Percentiles rank a stretch among this genome's conserved stretches.
Conservation (phyloP, 53 echinoderm and acorn worm species). For the Antedon mediterranea region DNA sequence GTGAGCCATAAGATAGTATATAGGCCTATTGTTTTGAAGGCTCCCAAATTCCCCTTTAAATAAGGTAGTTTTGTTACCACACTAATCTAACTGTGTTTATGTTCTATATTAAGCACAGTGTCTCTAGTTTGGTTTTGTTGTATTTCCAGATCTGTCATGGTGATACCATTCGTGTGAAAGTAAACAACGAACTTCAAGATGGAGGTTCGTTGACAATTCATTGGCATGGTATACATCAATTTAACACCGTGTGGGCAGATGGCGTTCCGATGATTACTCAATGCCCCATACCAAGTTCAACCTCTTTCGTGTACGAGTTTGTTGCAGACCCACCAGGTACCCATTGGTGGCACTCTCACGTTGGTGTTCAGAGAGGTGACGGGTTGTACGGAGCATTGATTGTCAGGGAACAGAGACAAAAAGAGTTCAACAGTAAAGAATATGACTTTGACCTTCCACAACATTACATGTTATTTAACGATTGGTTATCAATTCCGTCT, state of each 20-base stretch:
- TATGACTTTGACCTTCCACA: constrained; percentile 46
- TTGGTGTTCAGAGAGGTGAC: neutral
- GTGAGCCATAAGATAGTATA: too few species aligned
- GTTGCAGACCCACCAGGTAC: too few species aligned
- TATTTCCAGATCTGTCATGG: neutral
- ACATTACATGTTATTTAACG: constrained; percentile 25
- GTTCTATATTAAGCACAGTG: too few species aligned
- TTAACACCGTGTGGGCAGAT: neutral
- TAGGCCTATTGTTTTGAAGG: too few species aligned
- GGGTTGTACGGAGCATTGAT: neutral
- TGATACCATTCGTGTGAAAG: neutral
- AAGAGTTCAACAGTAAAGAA: constrained; percentile 14
- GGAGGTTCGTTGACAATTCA: neutral
- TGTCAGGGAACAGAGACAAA: neutral
- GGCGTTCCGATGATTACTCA: neutral
- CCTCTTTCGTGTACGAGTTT: neutral
- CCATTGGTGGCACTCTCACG: neutral
- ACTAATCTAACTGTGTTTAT: too few species aligned
- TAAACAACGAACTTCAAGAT: neutral
- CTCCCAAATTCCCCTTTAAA: too few species aligned
- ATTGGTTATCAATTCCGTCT: constrained; percentile 19
- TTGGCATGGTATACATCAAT: neutral
- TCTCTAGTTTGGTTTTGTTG: too few species aligned
- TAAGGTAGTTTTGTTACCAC: too few species aligned
- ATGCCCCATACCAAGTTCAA: neutral